phyloP scores from a whole-genome alignment of 1,140 invertebrate genomes.

The Pseudoatta argentina region DNA sequence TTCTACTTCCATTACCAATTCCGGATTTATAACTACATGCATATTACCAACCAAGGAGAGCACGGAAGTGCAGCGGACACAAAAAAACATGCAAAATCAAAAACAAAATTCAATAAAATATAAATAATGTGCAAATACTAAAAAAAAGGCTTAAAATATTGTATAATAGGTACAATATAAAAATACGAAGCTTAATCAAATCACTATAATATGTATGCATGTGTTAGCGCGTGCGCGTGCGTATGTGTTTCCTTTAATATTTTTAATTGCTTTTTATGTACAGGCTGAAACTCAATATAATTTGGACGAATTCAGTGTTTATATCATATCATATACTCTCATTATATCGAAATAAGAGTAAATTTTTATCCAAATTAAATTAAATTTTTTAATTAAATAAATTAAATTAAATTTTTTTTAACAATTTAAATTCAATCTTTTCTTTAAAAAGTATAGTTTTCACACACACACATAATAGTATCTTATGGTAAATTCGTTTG shows the following conservation, averaged over 20 bases:
- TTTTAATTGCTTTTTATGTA: not conserved
- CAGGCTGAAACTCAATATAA: not conserved
- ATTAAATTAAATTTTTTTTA: not conserved
- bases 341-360: not conserved
- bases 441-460: not conserved
- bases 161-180: constrained; percentile 58
- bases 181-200: constrained; percentile 52
- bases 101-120: constrained; percentile 85
- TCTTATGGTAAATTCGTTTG: not conserved
- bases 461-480: not conserved
- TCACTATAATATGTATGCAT: not conserved
- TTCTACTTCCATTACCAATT: constrained; percentile 95
- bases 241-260: not conserved
- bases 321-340: not conserved
- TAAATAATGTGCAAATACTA: constrained; percentile 68
- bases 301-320: not conserved
- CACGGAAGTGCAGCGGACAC: constrained; percentile 83
- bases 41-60: constrained; percentile 83
- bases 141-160: constrained; percentile 74
- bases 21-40: constrained; percentile 93
- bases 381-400: not conserved
- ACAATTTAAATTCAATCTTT: not conserved
- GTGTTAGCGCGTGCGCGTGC: not conserved
- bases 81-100: constrained; percentile 88
- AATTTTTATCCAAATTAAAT: not conserved